A percentile compares a stretch with the other conserved stretches of the same genome.
phyloP scores from a whole-genome alignment of 2,113 vertebrate species.

The Saguinus midas region DNA sequence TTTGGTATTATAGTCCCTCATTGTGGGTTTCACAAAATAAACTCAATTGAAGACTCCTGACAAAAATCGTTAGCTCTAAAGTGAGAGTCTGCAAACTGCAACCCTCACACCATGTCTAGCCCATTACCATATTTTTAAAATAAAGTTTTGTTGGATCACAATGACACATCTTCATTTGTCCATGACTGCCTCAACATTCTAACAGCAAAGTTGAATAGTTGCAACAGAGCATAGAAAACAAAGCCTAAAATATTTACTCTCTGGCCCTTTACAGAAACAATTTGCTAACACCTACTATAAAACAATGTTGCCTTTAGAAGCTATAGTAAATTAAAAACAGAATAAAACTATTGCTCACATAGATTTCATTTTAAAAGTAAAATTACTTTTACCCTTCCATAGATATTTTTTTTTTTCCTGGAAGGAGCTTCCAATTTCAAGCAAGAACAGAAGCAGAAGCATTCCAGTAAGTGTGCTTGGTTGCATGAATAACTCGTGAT shows the following conservation, averaged over 20 bases:
- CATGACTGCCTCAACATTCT: not conserved
- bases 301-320: not conserved
- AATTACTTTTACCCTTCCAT: conserved; percentile 11
- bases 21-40: not conserved
- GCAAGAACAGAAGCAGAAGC: conserved; percentile 41
- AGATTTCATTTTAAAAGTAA: conserved; percentile 50
- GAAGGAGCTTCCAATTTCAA: conserved; percentile 32
- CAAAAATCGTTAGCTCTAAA: not conserved
- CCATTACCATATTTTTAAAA: not conserved
- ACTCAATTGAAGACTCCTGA: not conserved
- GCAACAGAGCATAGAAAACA: not conserved
- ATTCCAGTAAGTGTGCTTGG: not conserved
- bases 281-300: not conserved
- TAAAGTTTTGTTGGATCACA: not conserved
- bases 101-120: not conserved
- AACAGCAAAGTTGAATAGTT: not conserved
- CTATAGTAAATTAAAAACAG: not conserved
- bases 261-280: not conserved
- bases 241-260: not conserved
- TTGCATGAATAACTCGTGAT: conserved; percentile 45
- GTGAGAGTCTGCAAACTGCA: not conserved
- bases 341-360: not conserved
- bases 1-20: not conserved
- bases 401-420: not conserved
- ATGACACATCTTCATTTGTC: not conserved